A percentile compares a stretch with the other conserved stretches of the same genome.
phyloP scores from a whole-genome alignment of 2,797 vertebrate genomes.

The Diceros bicornis region DNA sequence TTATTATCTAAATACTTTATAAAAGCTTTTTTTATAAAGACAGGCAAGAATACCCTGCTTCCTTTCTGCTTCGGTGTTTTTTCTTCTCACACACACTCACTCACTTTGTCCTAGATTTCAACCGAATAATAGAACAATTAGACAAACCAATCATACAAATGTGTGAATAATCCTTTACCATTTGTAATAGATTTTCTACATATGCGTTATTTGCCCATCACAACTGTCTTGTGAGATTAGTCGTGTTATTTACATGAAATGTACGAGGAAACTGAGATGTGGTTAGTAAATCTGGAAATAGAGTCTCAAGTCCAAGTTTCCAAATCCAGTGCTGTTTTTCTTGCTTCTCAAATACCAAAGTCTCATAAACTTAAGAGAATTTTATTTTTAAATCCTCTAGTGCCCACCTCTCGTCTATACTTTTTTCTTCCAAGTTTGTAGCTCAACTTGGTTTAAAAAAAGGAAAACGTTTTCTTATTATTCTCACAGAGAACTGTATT shows the following conservation, averaged over 20 bases:
- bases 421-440: neutral
- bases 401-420: neutral
- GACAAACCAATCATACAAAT: neutral
- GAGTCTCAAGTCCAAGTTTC: neutral
- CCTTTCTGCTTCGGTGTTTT: neutral
- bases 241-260: neutral
- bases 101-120: neutral
- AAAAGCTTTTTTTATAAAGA: neutral
- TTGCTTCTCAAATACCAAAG: neutral
- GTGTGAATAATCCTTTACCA: neutral
- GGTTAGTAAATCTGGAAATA: neutral
- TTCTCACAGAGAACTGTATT: neutral
- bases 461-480: slow-evolving; percentile 19
- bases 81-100: neutral
- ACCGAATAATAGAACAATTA: neutral
- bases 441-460: neutral
- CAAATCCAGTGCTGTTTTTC: neutral
- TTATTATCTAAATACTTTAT: slow-evolving; percentile 32
- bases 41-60: neutral
- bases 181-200: slow-evolving; percentile 1
- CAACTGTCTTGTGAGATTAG: neutral
- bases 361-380: slow-evolving; percentile 1
- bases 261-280: neutral
- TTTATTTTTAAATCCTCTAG: neutral
- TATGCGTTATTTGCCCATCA: neutral